Conservation (phyloP, 2,113 vertebrate genomes). For the Tetrax tetrax region DNA sequence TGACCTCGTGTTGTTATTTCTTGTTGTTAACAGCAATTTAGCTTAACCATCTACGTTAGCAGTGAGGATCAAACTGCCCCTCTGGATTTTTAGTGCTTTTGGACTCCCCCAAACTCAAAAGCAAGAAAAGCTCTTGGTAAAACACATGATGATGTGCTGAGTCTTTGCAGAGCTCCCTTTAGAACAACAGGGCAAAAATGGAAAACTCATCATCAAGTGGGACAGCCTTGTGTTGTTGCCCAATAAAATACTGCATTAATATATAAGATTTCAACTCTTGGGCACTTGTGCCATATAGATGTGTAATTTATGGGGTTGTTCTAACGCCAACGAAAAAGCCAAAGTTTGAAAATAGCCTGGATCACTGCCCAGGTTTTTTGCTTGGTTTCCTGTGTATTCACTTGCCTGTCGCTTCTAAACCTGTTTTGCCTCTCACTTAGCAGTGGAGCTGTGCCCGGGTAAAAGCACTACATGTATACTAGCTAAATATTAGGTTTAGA, state of each 20-base stretch:
- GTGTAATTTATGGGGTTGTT: neutral
- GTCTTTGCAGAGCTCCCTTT: neutral
- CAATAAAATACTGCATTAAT: neutral
- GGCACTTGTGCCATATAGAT: neutral
- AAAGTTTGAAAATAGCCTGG: neutral
- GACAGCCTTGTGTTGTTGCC: neutral
- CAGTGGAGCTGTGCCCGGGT: neutral
- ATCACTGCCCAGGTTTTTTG: neutral
- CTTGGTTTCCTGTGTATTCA: neutral
- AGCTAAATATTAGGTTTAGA: neutral
- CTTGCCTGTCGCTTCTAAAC: neutral
- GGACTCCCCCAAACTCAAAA: neutral
- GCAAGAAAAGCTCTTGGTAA: neutral
- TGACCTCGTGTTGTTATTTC: neutral
- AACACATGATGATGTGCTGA: neutral
- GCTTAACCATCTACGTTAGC: neutral
- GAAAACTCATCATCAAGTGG: neutral
- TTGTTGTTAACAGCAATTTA: neutral
- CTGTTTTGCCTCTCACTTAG: conserved; percentile 6
- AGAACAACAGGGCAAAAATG: neutral
- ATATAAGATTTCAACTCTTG: neutral
- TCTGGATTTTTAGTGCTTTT: neutral
- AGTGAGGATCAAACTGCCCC: neutral
- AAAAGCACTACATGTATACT: neutral
- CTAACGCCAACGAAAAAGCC: neutral